Evolutionary conservation across 1,140 invertebrate species (phyloP), one percentile per base, ranked within the genome.

Genomic region (Octopus sinensis): DNA sequence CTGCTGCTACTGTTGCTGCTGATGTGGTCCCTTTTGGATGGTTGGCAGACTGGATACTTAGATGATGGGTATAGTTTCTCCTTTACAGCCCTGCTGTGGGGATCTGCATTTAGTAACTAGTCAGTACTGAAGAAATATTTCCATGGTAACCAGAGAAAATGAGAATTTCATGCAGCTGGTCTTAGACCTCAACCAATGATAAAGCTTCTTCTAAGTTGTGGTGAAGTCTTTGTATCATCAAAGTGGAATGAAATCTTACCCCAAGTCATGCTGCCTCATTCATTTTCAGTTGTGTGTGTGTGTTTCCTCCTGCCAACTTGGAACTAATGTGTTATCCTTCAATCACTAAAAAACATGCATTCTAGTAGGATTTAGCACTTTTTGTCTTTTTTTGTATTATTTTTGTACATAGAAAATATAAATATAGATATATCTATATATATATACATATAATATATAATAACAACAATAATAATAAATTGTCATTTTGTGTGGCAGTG

Each of bases 221-320:
- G 30, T 43, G 30, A 43, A 43, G 30, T 43, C 30, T 43, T 43
- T 43, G 30, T 43, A 43, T 43, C 76, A 52, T 51, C 76, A 51
- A 77, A 77, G 75, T 76, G 23, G 23, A 76, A 51, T 77, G 76
- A 77, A 77, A 77, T 77, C 76, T 30, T 77, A 77, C 76, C 76
- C 75, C 76, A 13, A 13, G 30, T 73, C 68, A 13, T 73, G 13
- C 68, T 73, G 68, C 6, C 68, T 43, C 30, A 43, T 43, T 43
- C 30, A 43, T 43, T 43, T 43, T 43, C 30, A 43, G 30, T 43
- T 43, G 30, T 43, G 30, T 43, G 30, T 43, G 30, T 43, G 30
- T 43, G 30, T 43, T 43, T 43, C 30, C 30, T 43, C 30, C 30
- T 43, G 30, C 30, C 30, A 43, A 43, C 30, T 43, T 43, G 30